phyloP scores from a whole-genome alignment of 2,888 invertebrate species.

The Argyresthia goedartella region DNA sequence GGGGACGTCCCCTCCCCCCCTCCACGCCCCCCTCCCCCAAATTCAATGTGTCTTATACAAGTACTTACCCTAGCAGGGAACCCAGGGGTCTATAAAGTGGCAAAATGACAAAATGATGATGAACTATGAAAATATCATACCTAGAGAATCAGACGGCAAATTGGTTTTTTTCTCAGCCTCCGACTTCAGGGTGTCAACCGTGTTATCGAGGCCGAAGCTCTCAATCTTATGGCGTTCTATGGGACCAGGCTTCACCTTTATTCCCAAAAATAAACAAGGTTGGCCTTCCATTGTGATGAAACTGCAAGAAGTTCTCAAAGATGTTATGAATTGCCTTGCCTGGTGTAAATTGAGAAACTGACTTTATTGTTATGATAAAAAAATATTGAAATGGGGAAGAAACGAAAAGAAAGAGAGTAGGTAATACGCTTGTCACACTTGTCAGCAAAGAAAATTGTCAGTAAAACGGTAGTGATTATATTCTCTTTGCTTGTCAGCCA shows the following conservation, averaged over 20 bases:
- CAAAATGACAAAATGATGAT: no score
- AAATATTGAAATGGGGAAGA: no score
- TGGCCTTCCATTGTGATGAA: slow-evolving; percentile 30
- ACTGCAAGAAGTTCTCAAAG: background rate
- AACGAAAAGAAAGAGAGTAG: background rate
- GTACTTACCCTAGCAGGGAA: no score
- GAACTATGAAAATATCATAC: slow-evolving; percentile 30
- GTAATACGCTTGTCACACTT: slow-evolving; percentile 3
- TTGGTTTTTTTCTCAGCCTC: slow-evolving; percentile 71
- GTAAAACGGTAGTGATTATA: no score
- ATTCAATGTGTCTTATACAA: no score
- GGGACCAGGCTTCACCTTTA: slow-evolving; percentile 59
- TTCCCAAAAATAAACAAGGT: slow-evolving; percentile 48
- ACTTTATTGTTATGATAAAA: no score
- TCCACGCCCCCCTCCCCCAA: no score
- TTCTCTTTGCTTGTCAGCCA: no score
- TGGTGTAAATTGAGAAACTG: background rate
- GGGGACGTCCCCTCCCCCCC: no score
- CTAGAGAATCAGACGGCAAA: slow-evolving; percentile 68
- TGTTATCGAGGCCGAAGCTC: slow-evolving; percentile 72
- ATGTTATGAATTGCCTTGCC: background rate
- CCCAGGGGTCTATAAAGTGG: no score
- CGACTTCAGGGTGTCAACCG: slow-evolving; percentile 69
- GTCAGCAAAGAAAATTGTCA: no score
- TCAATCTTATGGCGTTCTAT: slow-evolving; percentile 62